These are phyloP conservation scores for Halocynthia aurantium DNA, from an alignment of 23 tunicate genomes.

Conservation along the genomic window DNA sequence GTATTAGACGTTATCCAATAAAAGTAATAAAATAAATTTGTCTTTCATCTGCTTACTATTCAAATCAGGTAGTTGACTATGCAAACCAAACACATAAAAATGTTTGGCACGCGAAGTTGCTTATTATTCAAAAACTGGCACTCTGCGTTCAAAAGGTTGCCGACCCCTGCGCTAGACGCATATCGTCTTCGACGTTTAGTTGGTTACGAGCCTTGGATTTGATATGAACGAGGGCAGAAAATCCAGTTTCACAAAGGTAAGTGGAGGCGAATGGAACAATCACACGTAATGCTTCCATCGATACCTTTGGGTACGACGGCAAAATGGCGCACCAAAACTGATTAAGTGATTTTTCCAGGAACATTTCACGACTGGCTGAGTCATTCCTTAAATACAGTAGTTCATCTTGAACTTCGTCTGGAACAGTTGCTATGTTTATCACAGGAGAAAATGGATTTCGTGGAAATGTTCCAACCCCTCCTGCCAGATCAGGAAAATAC, in stretches of 20 bases:
- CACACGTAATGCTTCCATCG: constrained; percentile 35
- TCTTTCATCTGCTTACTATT: too few species aligned
- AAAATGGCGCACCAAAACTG: constrained; percentile 52
- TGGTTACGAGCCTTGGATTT: constrained; percentile 48
- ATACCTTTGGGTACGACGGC: constrained; percentile 32
- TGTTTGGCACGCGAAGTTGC: too few species aligned
- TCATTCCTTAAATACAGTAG: constrained; percentile 24
- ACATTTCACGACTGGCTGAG: constrained; percentile 20
- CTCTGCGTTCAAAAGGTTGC: too few species aligned
- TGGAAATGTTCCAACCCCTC: constrained; percentile 5
- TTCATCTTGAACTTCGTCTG: constrained; percentile 19
- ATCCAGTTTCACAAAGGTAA: constrained; percentile 47
- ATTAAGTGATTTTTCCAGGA: constrained; percentile 21
- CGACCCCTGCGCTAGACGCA: constrained; percentile 58
- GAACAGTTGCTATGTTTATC: constrained; percentile 30
- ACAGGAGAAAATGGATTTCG: constrained; percentile 27
- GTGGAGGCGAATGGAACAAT: constrained; percentile 46
- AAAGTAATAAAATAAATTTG: too few species aligned
- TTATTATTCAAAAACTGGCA: too few species aligned
- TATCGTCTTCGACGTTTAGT: constrained; percentile 7
- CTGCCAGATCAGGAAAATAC: constrained; percentile 37
- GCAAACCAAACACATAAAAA: too few species aligned
- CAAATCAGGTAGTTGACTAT: too few species aligned
- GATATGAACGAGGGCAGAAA: constrained; percentile 44
- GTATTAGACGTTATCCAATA: constrained; percentile 36